These are phyloP conservation scores for Phylloscopus trochilus DNA, from an alignment of 2,113 vertebrate species.

Conservation along the genomic window DNA sequence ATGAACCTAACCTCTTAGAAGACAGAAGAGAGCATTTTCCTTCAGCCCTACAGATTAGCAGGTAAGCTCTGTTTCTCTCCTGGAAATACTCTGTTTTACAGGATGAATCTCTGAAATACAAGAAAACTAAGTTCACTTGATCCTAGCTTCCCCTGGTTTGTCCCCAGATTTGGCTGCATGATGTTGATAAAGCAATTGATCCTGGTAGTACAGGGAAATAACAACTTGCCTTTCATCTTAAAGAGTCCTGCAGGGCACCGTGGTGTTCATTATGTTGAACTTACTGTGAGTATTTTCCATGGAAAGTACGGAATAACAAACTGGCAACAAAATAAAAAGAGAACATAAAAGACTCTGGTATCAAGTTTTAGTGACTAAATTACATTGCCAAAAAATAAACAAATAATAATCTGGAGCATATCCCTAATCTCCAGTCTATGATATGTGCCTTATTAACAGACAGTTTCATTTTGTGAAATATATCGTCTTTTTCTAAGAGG, in stretches of 20 bases:
- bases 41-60: background rate
- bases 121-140: background rate
- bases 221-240: background rate
- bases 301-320: background rate
- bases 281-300: background rate
- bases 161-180: background rate
- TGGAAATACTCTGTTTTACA: background rate
- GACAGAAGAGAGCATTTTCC: background rate
- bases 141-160: background rate
- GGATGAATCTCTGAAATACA: background rate
- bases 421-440: background rate
- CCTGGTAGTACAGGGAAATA: background rate
- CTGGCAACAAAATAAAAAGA: background rate
- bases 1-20: background rate
- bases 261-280: conserved; percentile 1
- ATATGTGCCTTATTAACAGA: background rate
- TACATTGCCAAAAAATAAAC: conserved; percentile 26
- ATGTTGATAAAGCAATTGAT: background rate
- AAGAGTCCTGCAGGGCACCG: background rate
- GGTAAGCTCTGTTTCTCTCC: background rate
- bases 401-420: conserved; percentile 11
- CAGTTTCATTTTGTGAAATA: background rate
- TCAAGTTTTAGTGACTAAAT: conserved; percentile 8
- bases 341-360: conserved; percentile 1
- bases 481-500: background rate